Conservation (phyloP, 2,797 vertebrate genomes). For the Bradypus variegatus region DNA sequence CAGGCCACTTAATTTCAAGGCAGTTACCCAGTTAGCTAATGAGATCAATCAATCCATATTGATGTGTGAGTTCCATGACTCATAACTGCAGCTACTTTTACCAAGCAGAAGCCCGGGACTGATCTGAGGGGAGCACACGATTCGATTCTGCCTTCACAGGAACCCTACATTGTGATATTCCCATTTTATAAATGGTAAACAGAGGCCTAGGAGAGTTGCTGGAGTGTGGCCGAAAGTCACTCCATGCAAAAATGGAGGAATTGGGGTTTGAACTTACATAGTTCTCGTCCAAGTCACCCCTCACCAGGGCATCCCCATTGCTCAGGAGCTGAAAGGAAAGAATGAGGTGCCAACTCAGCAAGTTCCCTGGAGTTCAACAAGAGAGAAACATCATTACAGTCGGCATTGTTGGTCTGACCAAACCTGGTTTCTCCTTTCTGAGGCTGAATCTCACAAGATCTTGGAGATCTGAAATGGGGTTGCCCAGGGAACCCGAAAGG, state of each 20-base stretch:
- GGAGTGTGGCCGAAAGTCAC: too few species aligned
- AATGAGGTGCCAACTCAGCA: accelerated
- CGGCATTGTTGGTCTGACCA: background rate
- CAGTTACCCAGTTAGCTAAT: accelerated
- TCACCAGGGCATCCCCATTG: accelerated
- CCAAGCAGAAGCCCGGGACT: accelerated
- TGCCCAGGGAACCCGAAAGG: background rate
- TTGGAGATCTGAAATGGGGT: background rate
- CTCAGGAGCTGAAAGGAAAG: accelerated
- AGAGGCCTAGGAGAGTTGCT: accelerated
- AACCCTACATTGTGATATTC: accelerated
- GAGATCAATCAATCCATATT: background rate
- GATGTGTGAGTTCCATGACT: accelerated
- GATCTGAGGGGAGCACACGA: accelerated
- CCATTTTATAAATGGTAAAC: background rate
- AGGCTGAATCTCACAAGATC: background rate
- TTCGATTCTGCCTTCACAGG: accelerated
- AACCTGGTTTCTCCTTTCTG: background rate
- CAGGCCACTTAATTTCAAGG: background rate
- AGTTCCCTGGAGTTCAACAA: accelerated
- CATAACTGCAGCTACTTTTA: background rate
- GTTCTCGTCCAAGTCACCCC: accelerated
- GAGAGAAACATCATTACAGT: accelerated
- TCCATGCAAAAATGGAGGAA: accelerated
- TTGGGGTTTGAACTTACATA: background rate